Base-by-base conservation (phyloP, 2,113 vertebrate species). In the Dissostichus mawsoni region DNA sequence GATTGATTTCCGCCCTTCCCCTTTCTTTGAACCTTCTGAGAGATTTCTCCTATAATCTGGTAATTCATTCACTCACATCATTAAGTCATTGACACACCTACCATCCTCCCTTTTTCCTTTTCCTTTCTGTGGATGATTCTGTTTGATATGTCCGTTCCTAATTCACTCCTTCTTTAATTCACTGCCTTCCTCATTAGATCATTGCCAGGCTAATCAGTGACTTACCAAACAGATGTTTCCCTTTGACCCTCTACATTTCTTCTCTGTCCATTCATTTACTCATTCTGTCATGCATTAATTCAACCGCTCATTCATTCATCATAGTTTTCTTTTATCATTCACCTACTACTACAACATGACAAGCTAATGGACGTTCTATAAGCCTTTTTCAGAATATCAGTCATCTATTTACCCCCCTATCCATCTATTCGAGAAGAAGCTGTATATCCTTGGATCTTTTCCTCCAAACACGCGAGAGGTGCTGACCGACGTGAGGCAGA, bases 401-500 rank as follows among this genome's bases (percentile, higher is more conserved):
- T 67, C 81, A 53, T 89, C 18, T 88, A 67, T 87, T 90, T 82
- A 86, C 80, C 69, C 82, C 33, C 67, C 33, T 53, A 61, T 83
- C 65, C 76, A 23, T 79, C 59, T 57, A 7, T 74, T 79, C 68
- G 23, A 29, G 73, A 86, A 85, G 85, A 86, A 87, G 86, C 82
- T 81, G 83, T 1, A 67, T 74, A 79, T 80, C 71, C 79, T 79
- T 79, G 80, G 82, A 81, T 70, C 71, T 14, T 11, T 81, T 79
- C 72, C 71, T 78, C 79, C 73, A 87, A 92, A 90, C 86, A 87
- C 73, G 66, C 52, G 2, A 7, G 74, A 88, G 65, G 84, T 87
- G 90, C 80, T 83, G 92, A 90, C 78, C 87, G 84, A 86, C 44
- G n/a, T 17, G 55, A 87, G 82, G 74, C 91, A 87, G 84, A 81